Percentiles rank a stretch among this genome's conserved stretches.
phyloP scores from a whole-genome alignment of 2,888 invertebrate species.

The Tridacna gigas region DNA sequence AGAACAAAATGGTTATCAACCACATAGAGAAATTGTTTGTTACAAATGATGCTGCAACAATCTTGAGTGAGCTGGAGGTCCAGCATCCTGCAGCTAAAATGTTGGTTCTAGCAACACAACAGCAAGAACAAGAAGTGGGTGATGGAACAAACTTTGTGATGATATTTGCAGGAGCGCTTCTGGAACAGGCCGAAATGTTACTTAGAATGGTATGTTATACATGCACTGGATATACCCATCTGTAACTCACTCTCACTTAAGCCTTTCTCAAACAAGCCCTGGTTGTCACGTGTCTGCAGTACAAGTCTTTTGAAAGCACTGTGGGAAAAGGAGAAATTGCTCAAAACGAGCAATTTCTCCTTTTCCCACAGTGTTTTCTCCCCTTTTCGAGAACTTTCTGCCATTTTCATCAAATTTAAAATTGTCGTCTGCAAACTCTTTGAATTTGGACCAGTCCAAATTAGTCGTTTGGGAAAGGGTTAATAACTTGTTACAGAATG shows the following conservation, averaged over 20 bases:
- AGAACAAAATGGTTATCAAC: slow-evolving; percentile 99
- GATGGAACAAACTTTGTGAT: slow-evolving; percentile 99
- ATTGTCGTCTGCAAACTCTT: no score
- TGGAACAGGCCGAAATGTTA: slow-evolving; percentile 96
- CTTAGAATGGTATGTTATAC: slow-evolving; percentile 89
- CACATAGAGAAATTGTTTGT: slow-evolving; percentile 99
- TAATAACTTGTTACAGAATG: no score
- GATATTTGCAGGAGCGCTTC: slow-evolving; percentile 95
- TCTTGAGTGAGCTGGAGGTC: slow-evolving; percentile 90
- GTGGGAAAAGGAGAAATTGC: neutral
- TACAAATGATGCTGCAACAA: slow-evolving; percentile 99
- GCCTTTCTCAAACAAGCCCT: neutral
- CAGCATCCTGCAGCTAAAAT: slow-evolving; percentile 99
- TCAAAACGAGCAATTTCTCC: neutral
- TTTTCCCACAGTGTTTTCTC: neutral
- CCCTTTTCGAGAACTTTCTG: no score
- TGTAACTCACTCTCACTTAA: neutral
- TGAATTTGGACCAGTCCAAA: no score
- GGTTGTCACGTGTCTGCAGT: neutral
- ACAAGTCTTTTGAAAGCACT: neutral
- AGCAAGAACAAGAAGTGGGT: slow-evolving; percentile 99
- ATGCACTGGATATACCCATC: neutral
- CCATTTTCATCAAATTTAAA: no score
- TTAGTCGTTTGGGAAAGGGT: no score
- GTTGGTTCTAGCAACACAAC: slow-evolving; percentile 97